A percentile compares a stretch with the other conserved stretches of the same genome.
Conservation (phyloP, 2,888 invertebrate species). For the Schizaphis graminum region DNA sequence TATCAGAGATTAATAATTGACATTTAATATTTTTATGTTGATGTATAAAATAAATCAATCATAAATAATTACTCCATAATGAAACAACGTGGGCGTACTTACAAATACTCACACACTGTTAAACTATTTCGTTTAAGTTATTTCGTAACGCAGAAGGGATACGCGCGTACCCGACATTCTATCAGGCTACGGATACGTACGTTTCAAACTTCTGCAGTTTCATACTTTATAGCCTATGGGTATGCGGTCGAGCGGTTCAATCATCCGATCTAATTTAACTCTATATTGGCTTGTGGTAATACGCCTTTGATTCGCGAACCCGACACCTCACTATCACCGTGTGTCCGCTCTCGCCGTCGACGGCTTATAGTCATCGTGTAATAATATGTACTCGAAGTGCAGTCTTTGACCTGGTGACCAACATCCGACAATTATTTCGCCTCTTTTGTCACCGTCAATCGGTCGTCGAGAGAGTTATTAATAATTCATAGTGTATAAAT, state of each 20-base stretch:
- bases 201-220: neutral
- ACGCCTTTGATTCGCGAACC: neutral
- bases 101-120: too few relatives aligned
- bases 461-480: neutral
- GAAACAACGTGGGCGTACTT: too few relatives aligned
- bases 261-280: neutral
- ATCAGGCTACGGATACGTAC: neutral
- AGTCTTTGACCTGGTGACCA: neutral
- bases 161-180: neutral
- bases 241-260: neutral
- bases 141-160: neutral
- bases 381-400: fast-evolving
- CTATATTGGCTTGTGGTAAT: neutral
- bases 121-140: neutral
- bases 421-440: neutral
- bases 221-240: neutral
- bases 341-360: neutral
- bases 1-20: too few relatives aligned
- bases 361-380: neutral
- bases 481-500: neutral
- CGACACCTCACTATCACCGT: neutral
- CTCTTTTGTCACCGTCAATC: fast-evolving
- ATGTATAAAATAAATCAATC: too few relatives aligned
- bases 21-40: too few relatives aligned
- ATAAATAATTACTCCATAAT: too few relatives aligned